A percentile compares a stretch with the other conserved stretches of the same genome.
Evolutionary conservation across 2,797 vertebrate species (phyloP).

Genomic region (Cyprinella venusta): DNA sequence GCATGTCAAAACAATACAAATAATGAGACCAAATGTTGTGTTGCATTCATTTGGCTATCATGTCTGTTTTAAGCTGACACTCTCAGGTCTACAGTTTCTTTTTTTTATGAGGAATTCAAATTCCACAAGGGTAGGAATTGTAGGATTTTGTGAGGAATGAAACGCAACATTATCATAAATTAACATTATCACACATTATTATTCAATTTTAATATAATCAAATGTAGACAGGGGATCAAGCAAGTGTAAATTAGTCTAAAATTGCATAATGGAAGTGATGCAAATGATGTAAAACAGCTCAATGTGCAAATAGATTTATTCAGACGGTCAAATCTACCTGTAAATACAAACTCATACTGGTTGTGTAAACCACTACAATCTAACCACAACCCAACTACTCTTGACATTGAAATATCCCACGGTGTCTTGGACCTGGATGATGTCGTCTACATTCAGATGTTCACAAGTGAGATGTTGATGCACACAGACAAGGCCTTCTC

Average conservation of each 20-base stretch:
- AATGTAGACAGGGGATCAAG: constrained; percentile 5
- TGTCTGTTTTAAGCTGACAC: neutral
- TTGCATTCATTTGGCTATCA: neutral
- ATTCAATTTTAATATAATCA: constrained; percentile 9
- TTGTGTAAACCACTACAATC: constrained; percentile 36
- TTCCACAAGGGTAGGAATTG: neutral
- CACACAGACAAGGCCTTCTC: constrained; percentile 7
- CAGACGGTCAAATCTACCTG: constrained; percentile 43
- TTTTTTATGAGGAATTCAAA: neutral
- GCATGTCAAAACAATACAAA: neutral
- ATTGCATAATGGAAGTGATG: constrained; percentile 15
- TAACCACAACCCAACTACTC: constrained; percentile 39
- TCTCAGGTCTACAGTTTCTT: neutral
- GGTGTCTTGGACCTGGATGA: constrained; percentile 11
- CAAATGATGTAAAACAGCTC: constrained; percentile 41
- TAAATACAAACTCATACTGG: constrained; percentile 31
- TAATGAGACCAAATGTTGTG: neutral
- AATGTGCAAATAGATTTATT: constrained; percentile 53
- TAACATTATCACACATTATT: neutral
- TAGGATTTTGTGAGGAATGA: neutral
- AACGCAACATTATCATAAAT: neutral
- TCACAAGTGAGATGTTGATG: constrained; percentile 29
- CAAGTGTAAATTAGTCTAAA: constrained; percentile 1
- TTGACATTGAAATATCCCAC: constrained; percentile 22
- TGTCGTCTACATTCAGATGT: constrained; percentile 26